phyloP scores from a whole-genome alignment of 2,113 vertebrate genomes.

The Silurus glanis region DNA sequence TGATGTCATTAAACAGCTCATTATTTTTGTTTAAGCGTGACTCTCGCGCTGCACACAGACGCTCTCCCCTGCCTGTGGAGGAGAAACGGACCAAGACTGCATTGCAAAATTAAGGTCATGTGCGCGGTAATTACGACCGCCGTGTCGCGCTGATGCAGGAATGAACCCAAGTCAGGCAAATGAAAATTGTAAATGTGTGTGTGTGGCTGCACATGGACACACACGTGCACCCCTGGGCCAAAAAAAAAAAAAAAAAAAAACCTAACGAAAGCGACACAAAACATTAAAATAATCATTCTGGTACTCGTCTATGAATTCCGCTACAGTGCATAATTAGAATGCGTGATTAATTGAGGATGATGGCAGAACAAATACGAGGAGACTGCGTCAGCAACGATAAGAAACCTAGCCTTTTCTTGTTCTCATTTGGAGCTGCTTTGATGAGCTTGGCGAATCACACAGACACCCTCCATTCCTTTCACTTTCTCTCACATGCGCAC shows the following conservation, averaged over 20 bases:
- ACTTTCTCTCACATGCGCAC: conserved; percentile 42
- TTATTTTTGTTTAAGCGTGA: conserved; percentile 29
- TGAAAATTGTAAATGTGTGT: conserved; percentile 45
- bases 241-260: conserved; percentile 44
- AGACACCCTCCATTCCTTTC: conserved; percentile 37
- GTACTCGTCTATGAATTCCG: conserved; percentile 66
- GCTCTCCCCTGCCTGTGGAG: not conserved
- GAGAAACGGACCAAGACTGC: conserved; percentile 52
- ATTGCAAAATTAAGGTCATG: conserved; percentile 63
- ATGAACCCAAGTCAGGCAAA: conserved; percentile 72
- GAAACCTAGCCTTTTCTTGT: conserved; percentile 56
- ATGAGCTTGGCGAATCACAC: conserved; percentile 45
- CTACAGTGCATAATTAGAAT: conserved; percentile 71
- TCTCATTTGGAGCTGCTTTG: conserved; percentile 50
- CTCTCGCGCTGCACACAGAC: not conserved
- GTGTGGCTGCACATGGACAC: conserved; percentile 24
- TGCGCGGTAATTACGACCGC: conserved; percentile 72
- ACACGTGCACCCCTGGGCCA: conserved; percentile 71
- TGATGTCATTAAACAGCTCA: conserved; percentile 18
- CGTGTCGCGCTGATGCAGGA: conserved; percentile 70
- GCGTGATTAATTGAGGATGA: conserved; percentile 72
- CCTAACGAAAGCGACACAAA: conserved; percentile 63
- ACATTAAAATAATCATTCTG: conserved; percentile 75
- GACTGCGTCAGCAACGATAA: conserved; percentile 64
- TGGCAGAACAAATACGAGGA: conserved; percentile 66